Evolutionary conservation across 2,797 vertebrate genomes (phyloP).

Genomic region (Mycteria americana): DNA sequence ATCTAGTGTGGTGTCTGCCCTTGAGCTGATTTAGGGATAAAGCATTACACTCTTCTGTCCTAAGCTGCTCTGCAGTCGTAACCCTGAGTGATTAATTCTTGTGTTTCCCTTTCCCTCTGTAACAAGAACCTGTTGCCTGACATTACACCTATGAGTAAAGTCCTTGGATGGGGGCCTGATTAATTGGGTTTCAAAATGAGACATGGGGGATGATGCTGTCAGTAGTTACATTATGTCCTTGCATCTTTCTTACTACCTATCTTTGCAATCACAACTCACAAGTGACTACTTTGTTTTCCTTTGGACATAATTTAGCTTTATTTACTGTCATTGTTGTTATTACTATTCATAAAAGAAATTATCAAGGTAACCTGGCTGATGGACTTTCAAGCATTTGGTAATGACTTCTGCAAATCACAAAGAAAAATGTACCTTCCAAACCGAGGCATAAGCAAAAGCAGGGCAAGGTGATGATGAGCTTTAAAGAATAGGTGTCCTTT

Average conservation of each 20-base stretch:
- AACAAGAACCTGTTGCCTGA: background rate
- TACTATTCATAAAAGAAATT: slow-evolving; percentile 34
- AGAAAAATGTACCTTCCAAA: background rate
- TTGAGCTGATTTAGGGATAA: background rate
- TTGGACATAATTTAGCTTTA: slow-evolving; percentile 4
- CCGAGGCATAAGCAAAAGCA: background rate
- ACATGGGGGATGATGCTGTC: background rate
- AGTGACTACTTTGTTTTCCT: slow-evolving; percentile 6
- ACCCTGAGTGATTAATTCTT: background rate
- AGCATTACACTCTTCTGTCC: background rate
- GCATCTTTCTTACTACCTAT: background rate
- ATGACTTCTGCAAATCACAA: slow-evolving; percentile 26
- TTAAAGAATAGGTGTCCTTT: slow-evolving; percentile 4
- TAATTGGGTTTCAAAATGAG: background rate
- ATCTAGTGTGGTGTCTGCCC: background rate
- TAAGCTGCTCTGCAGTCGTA: background rate
- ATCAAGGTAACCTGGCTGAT: slow-evolving; percentile 20
- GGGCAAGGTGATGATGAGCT: background rate
- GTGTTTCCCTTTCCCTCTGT: background rate
- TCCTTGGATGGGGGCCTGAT: background rate
- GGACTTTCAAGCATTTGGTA: slow-evolving; percentile 7
- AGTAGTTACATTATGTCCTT: background rate
- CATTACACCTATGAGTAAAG: background rate
- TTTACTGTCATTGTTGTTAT: slow-evolving; percentile 4
- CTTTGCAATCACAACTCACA: background rate